These are phyloP conservation scores for Aramus guarauna DNA, from an alignment of 2,113 vertebrate species.

Conservation along the genomic window DNA sequence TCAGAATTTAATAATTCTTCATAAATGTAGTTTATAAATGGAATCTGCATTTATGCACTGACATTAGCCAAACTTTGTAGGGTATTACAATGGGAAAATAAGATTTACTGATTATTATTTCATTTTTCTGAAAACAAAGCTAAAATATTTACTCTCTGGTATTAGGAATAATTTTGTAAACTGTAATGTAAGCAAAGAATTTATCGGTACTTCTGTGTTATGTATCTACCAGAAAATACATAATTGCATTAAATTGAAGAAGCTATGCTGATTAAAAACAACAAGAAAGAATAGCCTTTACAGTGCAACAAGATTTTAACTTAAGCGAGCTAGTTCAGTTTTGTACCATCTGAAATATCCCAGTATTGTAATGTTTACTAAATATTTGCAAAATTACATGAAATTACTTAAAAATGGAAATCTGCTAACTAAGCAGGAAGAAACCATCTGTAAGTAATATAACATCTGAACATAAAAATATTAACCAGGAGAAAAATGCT, in stretches of 20 bases:
- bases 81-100: background rate
- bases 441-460: constrained; percentile 43
- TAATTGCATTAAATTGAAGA: constrained; percentile 15
- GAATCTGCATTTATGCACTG: background rate
- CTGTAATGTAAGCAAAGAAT: background rate
- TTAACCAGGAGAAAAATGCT: background rate
- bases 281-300: background rate
- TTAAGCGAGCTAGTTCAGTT: background rate
- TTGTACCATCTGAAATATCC: background rate
- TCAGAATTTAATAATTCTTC: too few species aligned
- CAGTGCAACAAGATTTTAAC: background rate
- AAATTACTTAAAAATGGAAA: constrained; percentile 30
- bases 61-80: background rate
- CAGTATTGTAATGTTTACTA: background rate
- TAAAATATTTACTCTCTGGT: background rate
- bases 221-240: background rate
- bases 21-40: too few species aligned
- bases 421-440: constrained; percentile 2
- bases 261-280: constrained; percentile 16
- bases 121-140: background rate
- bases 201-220: background rate
- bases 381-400: constrained; percentile 13
- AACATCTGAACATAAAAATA: constrained; percentile 8
- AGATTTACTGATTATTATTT: background rate
- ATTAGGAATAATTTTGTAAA: constrained; percentile 11